Evolutionary conservation across 2,888 invertebrate genomes (phyloP), one percentile per base, ranked within the genome.

Genomic region (Acanthosepion pharaonis): DNA sequence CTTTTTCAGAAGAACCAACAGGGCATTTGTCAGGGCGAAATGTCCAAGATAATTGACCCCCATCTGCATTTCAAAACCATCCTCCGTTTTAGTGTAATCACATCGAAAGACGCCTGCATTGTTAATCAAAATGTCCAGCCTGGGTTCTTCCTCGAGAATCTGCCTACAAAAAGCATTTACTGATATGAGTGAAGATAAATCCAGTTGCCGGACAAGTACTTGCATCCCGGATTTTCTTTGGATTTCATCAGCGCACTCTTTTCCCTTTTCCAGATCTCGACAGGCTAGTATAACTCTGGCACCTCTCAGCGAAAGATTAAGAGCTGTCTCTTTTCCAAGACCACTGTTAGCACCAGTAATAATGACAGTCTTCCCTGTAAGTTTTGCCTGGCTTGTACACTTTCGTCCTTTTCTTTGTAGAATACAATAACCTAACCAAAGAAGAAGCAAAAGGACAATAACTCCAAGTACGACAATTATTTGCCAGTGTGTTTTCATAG

Each of bases 321-420:
- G 98, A 0, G 98, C 98, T 0, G 98, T 98, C 97, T 98, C 98
- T 96, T 98, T 98, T 0, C 99, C 99, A 95, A 99, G 98, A 0
- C 99, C 99, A 94, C 98, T 98, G 97, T 98, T 99, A 0, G 98
- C 98, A 28, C 99, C 99, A 42, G 99, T 99, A n/a, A 99, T 98
- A 49, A 99, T 98, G 94, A 98, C 98, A 48, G 98, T 98, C 94
- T 97, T 97, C 23, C 97, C 97, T 11, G 94, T 95, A 96, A 97
- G 95, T 23, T 95, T 94, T 33, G 95, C 95, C 18, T 95, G 95
- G 93, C 96, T 96, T 25, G 95, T 96, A 94, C 96, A 97, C 25
- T 18, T 93, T 93, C 25, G 23, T 8, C 53, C 8, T 6, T 33
- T 78, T 33, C 78, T n/a, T 78, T 78, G 78, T 5, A 78, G 11